Evolutionary conservation across 2,797 vertebrate genomes (phyloP).

Genomic region (Chiroxiphia lanceolata): DNA sequence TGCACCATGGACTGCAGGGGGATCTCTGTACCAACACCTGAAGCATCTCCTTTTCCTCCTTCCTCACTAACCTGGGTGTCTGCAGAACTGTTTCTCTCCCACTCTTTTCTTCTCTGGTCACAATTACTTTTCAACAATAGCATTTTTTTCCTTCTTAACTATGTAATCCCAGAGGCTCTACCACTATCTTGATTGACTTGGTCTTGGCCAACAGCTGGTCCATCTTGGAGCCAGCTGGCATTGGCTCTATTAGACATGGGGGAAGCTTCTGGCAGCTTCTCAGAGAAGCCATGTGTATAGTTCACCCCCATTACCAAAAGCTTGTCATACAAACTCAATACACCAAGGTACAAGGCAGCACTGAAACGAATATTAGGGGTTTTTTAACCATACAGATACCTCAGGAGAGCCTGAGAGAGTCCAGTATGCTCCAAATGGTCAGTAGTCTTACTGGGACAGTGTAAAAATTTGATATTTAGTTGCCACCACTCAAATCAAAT

Average conservation of each 20-base stretch:
- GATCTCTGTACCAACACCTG: not conserved
- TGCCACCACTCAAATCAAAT: not conserved
- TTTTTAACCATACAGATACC: not conserved
- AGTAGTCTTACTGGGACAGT: not conserved
- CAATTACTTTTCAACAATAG: not conserved
- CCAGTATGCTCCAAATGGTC: not conserved
- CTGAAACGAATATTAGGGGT: not conserved
- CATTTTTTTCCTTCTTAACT: not conserved
- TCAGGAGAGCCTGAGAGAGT: not conserved
- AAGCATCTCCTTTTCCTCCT: not conserved
- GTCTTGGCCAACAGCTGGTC: not conserved
- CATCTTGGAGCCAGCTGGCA: not conserved
- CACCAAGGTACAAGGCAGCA: not conserved
- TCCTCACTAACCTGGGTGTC: not conserved
- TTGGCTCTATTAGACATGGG: rapidly evolving
- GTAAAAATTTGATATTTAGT: not conserved
- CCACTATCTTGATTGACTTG: too few relatives aligned
- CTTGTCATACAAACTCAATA: not conserved
- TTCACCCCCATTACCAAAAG: not conserved
- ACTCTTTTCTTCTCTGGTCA: not conserved
- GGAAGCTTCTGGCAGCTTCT: not conserved
- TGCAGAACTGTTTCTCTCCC: not conserved
- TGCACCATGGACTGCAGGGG: not conserved
- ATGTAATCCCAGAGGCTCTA: not conserved
- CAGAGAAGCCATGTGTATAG: not conserved